phyloP scores from a whole-genome alignment of 2,888 invertebrate species.

The Autographa pulchrina region DNA sequence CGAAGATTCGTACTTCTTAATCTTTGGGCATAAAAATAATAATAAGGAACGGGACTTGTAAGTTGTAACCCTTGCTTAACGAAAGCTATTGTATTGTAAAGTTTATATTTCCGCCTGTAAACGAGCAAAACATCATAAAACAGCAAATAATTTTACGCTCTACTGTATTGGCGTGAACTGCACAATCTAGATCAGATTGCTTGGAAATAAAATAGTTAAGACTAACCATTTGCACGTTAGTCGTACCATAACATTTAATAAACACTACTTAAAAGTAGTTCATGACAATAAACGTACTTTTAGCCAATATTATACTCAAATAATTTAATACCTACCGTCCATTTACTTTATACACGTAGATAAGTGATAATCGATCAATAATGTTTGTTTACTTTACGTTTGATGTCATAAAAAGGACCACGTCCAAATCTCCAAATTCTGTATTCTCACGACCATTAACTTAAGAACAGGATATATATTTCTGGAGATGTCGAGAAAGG shows the following conservation, averaged over 20 bases:
- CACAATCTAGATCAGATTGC: constrained; percentile 12
- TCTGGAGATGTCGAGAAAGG: constrained; percentile 53
- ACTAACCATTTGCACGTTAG: constrained; percentile 12
- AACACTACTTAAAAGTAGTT: neutral
- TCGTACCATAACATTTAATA: constrained; percentile 20
- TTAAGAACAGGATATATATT: constrained; percentile 57
- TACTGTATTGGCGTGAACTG: constrained; percentile 6
- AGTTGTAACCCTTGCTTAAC: constrained; percentile 23
- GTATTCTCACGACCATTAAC: constrained; percentile 59
- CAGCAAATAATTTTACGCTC: neutral
- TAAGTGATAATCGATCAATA: constrained; percentile 29
- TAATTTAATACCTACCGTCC: constrained; percentile 35
- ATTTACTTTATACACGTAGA: constrained; percentile 26
- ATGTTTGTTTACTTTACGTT: constrained; percentile 52
- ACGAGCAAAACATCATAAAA: constrained; percentile 7
- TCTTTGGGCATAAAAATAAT: constrained; percentile 30
- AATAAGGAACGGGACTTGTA: neutral
- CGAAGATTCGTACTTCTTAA: constrained; percentile 21
- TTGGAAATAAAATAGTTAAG: constrained; percentile 20
- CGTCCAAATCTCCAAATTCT: constrained; percentile 42
- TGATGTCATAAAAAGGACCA: constrained; percentile 51
- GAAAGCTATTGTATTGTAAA: constrained; percentile 20
- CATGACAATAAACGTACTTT: constrained; percentile 16
- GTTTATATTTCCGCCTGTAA: constrained; percentile 39
- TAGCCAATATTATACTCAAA: constrained; percentile 23